Base-by-base conservation (phyloP, 2,113 vertebrate species). In the Thinocorus orbignyianus region DNA sequence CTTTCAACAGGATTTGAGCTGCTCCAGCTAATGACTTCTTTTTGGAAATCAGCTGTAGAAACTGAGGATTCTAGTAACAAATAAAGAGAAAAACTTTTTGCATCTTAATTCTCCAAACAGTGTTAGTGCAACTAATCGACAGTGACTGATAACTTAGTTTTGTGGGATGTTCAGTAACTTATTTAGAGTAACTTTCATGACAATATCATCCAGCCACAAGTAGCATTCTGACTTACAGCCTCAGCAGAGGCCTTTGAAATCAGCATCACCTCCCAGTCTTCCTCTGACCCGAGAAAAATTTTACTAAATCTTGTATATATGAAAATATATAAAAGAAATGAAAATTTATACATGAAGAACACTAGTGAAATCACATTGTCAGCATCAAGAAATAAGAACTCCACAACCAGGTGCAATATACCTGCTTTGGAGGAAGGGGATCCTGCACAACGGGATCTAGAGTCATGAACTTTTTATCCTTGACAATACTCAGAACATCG, bases 391-490 rank as follows among this genome's bases (percentile, higher is more conserved):
- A 30, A n/a, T 0, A 37, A 5, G 6, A 51, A 9, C 25, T 6
- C 28, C 6, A 7, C 17, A 19, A 17, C 2, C 1, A 57, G 2
- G 41, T 39, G 68, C 3, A 64, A 39, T 2, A 10, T 95, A 98
- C 98, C 98, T 98, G 98, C 60, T 98, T 98, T 46, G 98, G 97
- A 74, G 98, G 95, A 81, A 98, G 94, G 6, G 97, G 89, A 66
- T 99, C 99, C 95, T 99, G 99, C 68, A 98, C 99, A 31, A 99
- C 99, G 0, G 99, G 99, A 92, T 99, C 99, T 17, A 99, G 97
- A 19, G 99, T 99, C 99, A 99, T 99, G 96, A 99, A 99, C 58
- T 99, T 99, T 92, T 99, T 99, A 94, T 99, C 99, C 88, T 99
- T 99, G 58, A 99, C 99, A 42, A 99, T 99, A 19, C 98, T 99